Conservation (phyloP, 1,140 invertebrate species). For the Heliothis virescens region DNA sequence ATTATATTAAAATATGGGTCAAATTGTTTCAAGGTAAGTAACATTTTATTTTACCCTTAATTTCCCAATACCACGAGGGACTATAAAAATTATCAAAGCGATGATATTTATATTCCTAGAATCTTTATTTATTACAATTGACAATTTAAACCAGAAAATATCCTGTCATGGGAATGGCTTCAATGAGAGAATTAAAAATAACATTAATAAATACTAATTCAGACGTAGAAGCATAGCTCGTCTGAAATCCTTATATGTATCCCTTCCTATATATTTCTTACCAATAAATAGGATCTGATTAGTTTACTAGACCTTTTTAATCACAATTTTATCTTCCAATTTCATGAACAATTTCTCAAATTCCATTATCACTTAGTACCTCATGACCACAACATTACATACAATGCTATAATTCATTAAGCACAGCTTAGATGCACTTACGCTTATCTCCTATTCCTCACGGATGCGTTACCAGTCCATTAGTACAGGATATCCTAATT, state of each 20-base stretch:
- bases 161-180: no score
- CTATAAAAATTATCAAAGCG: no score
- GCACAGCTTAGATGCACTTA: constrained; percentile 3
- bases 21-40: constrained; percentile 9
- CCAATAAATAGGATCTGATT: no score
- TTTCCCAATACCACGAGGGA: no score
- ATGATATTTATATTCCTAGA: no score
- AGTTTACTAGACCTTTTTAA: no score
- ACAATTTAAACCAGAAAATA: not conserved
- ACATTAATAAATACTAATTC: no score
- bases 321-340: not conserved
- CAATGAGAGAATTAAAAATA: no score
- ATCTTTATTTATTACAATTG: no score
- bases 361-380: not conserved
- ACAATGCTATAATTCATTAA: constrained; percentile 9
- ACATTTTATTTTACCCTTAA: not conserved
- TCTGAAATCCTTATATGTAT: no score
- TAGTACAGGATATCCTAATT: constrained; percentile 45
- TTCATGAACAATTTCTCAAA: not conserved
- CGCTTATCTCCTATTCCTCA: constrained; percentile 12
- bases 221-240: no score
- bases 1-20: constrained; percentile 7
- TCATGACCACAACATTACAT: not conserved
- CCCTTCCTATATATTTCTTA: no score
- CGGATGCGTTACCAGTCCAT: constrained; percentile 16